phyloP scores from a whole-genome alignment of 2,113 vertebrate species.

The Muscicapa adusta region DNA sequence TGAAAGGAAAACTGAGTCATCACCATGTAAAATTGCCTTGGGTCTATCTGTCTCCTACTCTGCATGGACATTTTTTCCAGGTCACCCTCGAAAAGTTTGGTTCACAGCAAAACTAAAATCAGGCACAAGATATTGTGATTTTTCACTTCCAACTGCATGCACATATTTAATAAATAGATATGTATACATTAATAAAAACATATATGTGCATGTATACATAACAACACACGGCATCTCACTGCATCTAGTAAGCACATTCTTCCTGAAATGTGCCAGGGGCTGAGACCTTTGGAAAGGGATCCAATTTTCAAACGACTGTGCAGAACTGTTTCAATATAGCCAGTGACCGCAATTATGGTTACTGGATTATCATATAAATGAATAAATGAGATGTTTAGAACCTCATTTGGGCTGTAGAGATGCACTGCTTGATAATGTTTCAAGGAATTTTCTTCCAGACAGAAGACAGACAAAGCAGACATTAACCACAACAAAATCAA shows the following conservation, averaged over 20 bases:
- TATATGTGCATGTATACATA: neutral
- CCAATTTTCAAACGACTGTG: neutral
- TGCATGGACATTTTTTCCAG: neutral
- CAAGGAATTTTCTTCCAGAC: conserved; percentile 15
- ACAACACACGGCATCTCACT: neutral
- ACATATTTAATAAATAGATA: neutral
- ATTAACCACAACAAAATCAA: conserved; percentile 33
- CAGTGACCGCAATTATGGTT: neutral
- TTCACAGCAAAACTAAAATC: neutral
- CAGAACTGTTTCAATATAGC: neutral
- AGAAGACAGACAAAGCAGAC: conserved; percentile 10
- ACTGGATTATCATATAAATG: neutral
- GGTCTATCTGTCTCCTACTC: neutral
- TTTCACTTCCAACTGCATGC: neutral
- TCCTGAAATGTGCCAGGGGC: neutral
- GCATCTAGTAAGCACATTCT: neutral
- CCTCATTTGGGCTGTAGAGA: neutral
- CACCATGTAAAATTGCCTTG: neutral
- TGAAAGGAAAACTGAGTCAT: neutral
- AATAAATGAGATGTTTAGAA: conserved; percentile 30
- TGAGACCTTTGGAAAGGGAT: neutral
- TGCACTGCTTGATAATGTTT: neutral
- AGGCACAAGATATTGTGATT: neutral
- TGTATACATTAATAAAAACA: neutral
- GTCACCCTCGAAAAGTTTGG: neutral